Evolutionary conservation across 1,140 invertebrate species (phyloP), one percentile per base, ranked within the genome.

Genomic region (Lordiphosa collinella): DNA sequence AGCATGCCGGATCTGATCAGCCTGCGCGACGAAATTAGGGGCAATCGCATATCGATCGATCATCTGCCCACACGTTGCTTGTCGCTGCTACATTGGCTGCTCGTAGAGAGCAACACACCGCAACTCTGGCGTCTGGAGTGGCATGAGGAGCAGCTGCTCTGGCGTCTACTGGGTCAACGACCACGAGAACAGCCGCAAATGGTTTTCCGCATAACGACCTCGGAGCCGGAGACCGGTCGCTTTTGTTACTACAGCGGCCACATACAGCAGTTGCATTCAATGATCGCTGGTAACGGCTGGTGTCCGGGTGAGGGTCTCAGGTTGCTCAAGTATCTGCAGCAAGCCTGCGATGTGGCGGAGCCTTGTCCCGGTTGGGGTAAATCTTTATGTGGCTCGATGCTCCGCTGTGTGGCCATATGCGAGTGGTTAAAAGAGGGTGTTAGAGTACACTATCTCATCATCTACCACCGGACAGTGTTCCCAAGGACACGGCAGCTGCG

Each of bases 351-450:
- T 9, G 12, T 44, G 56, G 41, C 56, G 1, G 18, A 52, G 18
- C 40, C 29, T 32, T 47, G 41, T 12, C 13, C 40, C 14, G 49
- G 25, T 12, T 59, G 56, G 56, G 25, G 56, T 9, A 13, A 52
- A 22, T 59, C 56, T 1, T 11, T 59, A 4, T 59, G 56, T 12
- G 56, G 56, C 25, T 36, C 56, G 2, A 2, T 52, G 35, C 14
- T 59, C 10, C 48, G 48, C 29, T 51, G 47, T 8, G 37, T 53
- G 8, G 62, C 50, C n/a, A 11, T 65, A 29, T 66, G 57, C 8
- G 46, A 47, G 10, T 5, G 18, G 22, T 4, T 31, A 5, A 4
- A 1, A 2, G 4, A 46, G 14, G 8, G 18, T 46, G n/a, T 22
- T 13, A 7, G 25, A 9, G 40, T 51, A 1, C 48, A 48, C 10